Percentiles rank a stretch among this genome's conserved stretches.
phyloP scores from a whole-genome alignment of 2,113 vertebrate species.

The Lathamus discolor region DNA sequence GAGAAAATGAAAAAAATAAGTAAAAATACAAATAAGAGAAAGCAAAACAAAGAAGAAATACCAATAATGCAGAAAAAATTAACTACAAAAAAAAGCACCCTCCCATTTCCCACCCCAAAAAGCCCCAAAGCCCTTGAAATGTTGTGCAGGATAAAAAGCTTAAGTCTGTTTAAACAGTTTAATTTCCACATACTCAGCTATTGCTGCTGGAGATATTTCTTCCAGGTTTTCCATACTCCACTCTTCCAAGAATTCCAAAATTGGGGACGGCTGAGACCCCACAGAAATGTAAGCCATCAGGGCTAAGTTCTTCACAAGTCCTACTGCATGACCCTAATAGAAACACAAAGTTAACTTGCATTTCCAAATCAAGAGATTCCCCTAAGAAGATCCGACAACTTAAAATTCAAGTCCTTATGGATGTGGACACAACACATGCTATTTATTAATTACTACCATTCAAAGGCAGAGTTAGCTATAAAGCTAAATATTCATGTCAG shows the following conservation, averaged over 20 bases:
- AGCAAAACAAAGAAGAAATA: not conserved
- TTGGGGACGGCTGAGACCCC: slow-evolving; percentile 96
- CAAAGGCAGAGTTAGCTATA: not conserved
- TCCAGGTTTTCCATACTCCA: slow-evolving; percentile 99
- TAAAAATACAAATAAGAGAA: not conserved
- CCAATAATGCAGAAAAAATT: not conserved
- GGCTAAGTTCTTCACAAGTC: slow-evolving; percentile 97
- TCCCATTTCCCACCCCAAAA: not conserved
- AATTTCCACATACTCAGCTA: slow-evolving; percentile 87
- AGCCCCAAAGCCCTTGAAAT: not conserved
- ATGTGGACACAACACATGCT: not conserved
- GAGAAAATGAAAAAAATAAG: not conserved
- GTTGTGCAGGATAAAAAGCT: not conserved
- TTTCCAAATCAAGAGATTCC: not conserved
- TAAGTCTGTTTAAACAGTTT: not conserved
- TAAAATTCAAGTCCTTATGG: not conserved
- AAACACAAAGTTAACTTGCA: not conserved
- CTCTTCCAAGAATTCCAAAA: slow-evolving; percentile 98
- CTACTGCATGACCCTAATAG: slow-evolving; percentile 94
- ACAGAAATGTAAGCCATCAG: slow-evolving; percentile 99
- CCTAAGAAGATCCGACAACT: not conserved
- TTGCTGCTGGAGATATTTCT: slow-evolving; percentile 98
- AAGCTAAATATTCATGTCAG: not conserved
- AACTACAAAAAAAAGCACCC: not conserved
- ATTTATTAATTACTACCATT: not conserved